Evolutionary conservation across 2,888 invertebrate species (phyloP).

Genomic region (Poecilus cupreus): DNA sequence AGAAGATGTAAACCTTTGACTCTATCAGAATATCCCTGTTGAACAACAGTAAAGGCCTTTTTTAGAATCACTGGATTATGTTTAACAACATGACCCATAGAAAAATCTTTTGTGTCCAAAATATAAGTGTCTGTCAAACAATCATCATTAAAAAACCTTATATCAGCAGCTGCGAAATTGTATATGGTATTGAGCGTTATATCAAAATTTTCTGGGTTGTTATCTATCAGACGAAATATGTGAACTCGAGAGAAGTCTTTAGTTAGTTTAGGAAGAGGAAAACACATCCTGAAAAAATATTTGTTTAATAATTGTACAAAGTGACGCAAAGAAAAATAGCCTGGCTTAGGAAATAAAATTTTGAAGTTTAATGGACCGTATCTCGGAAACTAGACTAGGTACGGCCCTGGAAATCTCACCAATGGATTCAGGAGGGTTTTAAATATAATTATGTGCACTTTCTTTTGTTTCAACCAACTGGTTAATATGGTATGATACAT

Average conservation of each 20-base stretch:
- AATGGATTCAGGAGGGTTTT: too few relatives aligned
- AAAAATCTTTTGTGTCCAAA: slow-evolving; percentile 19
- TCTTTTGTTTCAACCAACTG: too few relatives aligned
- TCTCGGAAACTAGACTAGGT: too few relatives aligned
- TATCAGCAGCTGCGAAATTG: slow-evolving; percentile 25
- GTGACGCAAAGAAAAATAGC: too few relatives aligned
- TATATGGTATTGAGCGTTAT: neutral
- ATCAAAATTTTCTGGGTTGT: slow-evolving; percentile 43
- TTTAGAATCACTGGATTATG: slow-evolving; percentile 35
- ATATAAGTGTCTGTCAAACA: slow-evolving; percentile 17
- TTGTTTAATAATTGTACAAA: slow-evolving; percentile 1
- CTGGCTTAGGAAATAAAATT: neutral
- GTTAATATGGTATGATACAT: neutral
- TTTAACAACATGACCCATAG: slow-evolving; percentile 43
- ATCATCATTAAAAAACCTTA: slow-evolving; percentile 34
- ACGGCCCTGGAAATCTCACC: too few relatives aligned
- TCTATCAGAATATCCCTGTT: slow-evolving; percentile 51
- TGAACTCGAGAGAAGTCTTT: slow-evolving; percentile 33
- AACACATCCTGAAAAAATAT: neutral
- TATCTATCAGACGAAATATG: neutral
- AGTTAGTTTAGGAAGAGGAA: slow-evolving; percentile 40
- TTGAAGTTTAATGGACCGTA: neutral
- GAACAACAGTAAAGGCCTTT: slow-evolving; percentile 25
- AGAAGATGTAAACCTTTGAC: slow-evolving; percentile 50
- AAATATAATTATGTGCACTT: too few relatives aligned